phyloP scores from a whole-genome alignment of 2,797 vertebrate genomes.

The Zenarchopterus dispar region DNA sequence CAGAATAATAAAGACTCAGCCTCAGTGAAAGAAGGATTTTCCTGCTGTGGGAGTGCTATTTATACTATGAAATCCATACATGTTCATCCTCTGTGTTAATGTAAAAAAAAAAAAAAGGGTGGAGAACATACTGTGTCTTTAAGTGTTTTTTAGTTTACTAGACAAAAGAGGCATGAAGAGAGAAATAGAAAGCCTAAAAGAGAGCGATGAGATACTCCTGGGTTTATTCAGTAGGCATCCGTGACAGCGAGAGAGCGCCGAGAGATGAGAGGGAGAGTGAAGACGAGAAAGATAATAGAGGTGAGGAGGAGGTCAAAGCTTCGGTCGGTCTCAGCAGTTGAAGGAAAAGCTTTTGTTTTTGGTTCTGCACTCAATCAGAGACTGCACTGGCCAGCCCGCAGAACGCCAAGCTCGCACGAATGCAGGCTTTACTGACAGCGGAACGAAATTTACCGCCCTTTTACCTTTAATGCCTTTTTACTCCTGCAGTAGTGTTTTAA shows the following conservation, averaged over 20 bases:
- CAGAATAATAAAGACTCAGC: conserved; percentile 2
- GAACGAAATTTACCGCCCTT: conserved; percentile 51
- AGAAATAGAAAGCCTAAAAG: conserved; percentile 23
- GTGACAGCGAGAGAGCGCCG: conserved; percentile 58
- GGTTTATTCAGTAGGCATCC: conserved; percentile 61
- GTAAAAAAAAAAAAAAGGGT: conserved; percentile 6
- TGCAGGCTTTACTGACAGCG: conserved; percentile 66
- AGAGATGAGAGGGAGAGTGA: conserved; percentile 68
- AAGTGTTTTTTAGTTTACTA: conserved; percentile 36
- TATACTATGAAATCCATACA: not conserved
- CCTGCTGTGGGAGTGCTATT: not conserved
- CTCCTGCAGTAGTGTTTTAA: conserved; percentile 43
- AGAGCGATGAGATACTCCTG: conserved; percentile 37
- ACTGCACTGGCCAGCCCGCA: conserved; percentile 61
- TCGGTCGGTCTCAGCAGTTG: conserved; percentile 53
- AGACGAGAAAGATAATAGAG: conserved; percentile 77
- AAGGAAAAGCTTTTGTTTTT: conserved; percentile 74
- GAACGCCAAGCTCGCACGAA: conserved; percentile 47
- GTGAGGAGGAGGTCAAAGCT: conserved; percentile 75
- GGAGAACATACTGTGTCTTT: conserved; percentile 20
- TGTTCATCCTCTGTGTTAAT: conserved; percentile 28
- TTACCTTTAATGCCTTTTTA: conserved; percentile 33
- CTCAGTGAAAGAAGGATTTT: conserved; percentile 15
- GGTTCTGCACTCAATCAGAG: conserved; percentile 67
- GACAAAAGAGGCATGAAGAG: conserved; percentile 37